phyloP scores from a whole-genome alignment of 1,140 invertebrate species.

The Hesperophylax magnus region DNA sequence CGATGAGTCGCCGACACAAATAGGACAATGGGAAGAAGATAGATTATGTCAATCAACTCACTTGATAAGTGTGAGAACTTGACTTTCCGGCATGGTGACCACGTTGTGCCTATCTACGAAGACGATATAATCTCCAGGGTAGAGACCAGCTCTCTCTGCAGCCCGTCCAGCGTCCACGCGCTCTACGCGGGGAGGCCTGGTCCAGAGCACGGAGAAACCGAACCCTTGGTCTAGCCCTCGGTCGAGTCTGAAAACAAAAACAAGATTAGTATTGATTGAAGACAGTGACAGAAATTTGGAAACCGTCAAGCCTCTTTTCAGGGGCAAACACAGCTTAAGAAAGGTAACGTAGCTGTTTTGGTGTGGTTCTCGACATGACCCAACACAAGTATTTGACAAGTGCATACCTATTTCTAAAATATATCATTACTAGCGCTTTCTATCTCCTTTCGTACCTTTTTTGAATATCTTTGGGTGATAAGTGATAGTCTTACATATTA shows the following conservation, averaged over 20 bases:
- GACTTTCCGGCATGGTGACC: slow-evolving; percentile 84
- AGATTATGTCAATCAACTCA: slow-evolving; percentile 70
- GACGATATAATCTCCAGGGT: slow-evolving; percentile 88
- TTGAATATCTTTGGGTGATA: too few relatives aligned
- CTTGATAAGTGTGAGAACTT: slow-evolving; percentile 86
- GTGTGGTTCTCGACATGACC: too few relatives aligned
- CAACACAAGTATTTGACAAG: too few relatives aligned
- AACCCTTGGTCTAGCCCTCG: slow-evolving; percentile 76
- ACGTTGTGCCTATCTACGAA: slow-evolving; percentile 90
- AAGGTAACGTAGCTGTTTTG: too few relatives aligned
- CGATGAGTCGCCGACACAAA: too few relatives aligned
- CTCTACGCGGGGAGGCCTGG: slow-evolving; percentile 89
- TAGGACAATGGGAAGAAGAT: too few relatives aligned
- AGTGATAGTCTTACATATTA: too few relatives aligned
- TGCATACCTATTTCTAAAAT: too few relatives aligned
- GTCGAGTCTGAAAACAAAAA: slow-evolving; percentile 64
- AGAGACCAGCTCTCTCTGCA: slow-evolving; percentile 83
- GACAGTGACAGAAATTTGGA: slow-evolving; percentile 81
- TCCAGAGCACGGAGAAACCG: slow-evolving; percentile 93
- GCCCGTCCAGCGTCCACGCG: slow-evolving; percentile 86
- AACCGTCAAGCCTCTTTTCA: too few relatives aligned
- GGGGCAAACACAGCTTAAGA: too few relatives aligned
- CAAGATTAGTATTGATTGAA: slow-evolving; percentile 72
- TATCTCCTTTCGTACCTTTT: too few relatives aligned
- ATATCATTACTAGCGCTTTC: too few relatives aligned